Evolutionary conservation across 2,113 vertebrate genomes (phyloP).

Genomic region (Stomatorhinus ivindoensis): DNA sequence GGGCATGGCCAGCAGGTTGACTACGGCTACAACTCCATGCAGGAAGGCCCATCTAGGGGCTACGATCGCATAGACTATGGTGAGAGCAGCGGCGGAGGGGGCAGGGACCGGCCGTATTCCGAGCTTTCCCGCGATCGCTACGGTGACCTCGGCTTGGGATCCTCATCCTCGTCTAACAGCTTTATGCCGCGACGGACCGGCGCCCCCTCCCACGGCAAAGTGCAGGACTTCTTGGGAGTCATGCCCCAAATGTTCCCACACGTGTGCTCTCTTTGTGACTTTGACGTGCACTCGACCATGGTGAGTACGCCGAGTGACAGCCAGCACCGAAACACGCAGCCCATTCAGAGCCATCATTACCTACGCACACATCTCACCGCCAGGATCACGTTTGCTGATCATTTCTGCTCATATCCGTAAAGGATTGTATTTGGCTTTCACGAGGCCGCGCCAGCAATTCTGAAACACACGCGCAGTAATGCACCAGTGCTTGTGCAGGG

Average conservation of each 20-base stretch:
- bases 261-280: constrained; percentile 69
- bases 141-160: constrained; percentile 39
- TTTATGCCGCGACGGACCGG: constrained; percentile 58
- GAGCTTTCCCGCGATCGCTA: constrained; percentile 55
- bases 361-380: neutral
- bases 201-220: constrained; percentile 55
- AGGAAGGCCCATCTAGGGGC: constrained; percentile 40
- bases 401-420: neutral
- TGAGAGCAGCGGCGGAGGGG: constrained; percentile 21
- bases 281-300: constrained; percentile 61
- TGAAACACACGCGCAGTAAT: neutral
- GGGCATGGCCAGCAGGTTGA: constrained; percentile 36
- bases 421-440: neutral
- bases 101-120: constrained; percentile 46
- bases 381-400: neutral
- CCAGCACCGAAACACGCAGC: neutral
- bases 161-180: constrained; percentile 35
- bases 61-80: constrained; percentile 43
- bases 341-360: neutral
- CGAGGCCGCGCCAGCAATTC: neutral
- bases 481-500: neutral
- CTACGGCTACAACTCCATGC: constrained; percentile 52
- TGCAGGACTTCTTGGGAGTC: constrained; percentile 63
- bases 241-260: constrained; percentile 59
- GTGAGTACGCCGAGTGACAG: constrained; percentile 54